Evolutionary conservation across 1,140 invertebrate species (phyloP), one percentile per base, ranked within the genome.

Genomic region (Drosophila azteca): DNA sequence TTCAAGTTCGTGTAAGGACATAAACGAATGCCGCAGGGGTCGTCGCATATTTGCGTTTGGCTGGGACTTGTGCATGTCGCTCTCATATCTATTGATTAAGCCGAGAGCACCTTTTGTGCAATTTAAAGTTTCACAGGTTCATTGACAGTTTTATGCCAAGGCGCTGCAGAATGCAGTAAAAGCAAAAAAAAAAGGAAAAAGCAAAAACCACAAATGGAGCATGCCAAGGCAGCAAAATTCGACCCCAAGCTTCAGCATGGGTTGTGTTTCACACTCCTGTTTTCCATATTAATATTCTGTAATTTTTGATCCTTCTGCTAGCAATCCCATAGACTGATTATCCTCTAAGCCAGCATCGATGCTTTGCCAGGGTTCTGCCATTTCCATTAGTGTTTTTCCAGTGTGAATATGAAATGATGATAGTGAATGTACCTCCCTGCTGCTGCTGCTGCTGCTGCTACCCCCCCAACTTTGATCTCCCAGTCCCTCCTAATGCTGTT

Each of bases 41-140:
- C 62, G 44, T 51, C 62, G 24, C 52, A 64, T 65, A 83, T 83
- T 83, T 67, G 78, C 71, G 76, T 65, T 72, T 72, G 41, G 60
- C 8, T 57, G 20, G 0, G 31, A 58, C 22, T 22, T 51, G 11
- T 48, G 57, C 48, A 53, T 39, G 35, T 26, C n/a, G 52, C 8
- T 43, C 1, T 41, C 68, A 55, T 63, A 77, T 61, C 46, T 75
- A 83, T 79, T 68, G 72, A 84, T 79, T 84, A 63, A 49, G 24
- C 50, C 43, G 63, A 39, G 63, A 66, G 62, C 64, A 43, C 57
- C 57, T 70, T 77, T 67, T 75, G 11, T 24, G 44, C 46, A 64
- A 67, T 65, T 74, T 81, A 59, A 77, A 51, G 22, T 54, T 54
- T 26, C 3, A 22, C 6, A 13, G 35, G 11, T 41, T 48, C 43